Percentiles rank a stretch among this genome's conserved stretches.
Conservation (phyloP, 2,797 vertebrate species). For the Gallinago solitaria region DNA sequence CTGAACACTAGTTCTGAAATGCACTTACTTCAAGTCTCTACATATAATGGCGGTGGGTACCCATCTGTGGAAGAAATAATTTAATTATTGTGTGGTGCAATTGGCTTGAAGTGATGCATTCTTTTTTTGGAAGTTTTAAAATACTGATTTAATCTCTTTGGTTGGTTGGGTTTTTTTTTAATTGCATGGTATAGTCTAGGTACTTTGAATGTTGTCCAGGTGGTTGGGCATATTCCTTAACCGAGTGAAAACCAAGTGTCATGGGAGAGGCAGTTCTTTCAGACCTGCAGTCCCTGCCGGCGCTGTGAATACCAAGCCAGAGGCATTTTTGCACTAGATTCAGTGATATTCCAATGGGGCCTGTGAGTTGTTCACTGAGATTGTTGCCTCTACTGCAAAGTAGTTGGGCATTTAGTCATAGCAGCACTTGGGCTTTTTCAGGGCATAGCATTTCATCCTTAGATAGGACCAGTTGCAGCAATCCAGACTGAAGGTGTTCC, state of each 20-base stretch:
- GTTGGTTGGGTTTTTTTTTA: not conserved
- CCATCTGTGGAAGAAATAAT: not conserved
- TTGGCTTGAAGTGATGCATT: not conserved
- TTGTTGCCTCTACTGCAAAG: not conserved
- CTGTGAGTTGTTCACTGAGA: not conserved
- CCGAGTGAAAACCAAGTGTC: not conserved
- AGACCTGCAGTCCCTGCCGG: not conserved
- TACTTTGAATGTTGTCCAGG: not conserved
- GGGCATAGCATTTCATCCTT: not conserved
- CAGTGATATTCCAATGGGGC: not conserved
- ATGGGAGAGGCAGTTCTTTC: not conserved
- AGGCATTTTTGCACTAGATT: not conserved
- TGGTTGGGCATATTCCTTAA: rapidly evolving
- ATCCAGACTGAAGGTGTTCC: not conserved
- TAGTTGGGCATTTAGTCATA: not conserved
- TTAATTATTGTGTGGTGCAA: not conserved
- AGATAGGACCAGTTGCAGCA: not conserved
- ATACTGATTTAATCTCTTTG: not conserved
- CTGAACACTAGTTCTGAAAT: not conserved
- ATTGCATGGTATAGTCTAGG: not conserved
- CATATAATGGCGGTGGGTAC: not conserved
- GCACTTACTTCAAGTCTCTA: not conserved
- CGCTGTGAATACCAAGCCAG: not conserved
- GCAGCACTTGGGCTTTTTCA: not conserved
- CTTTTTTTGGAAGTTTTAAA: not conserved